Percentiles rank a stretch among this genome's conserved stretches.
Evolutionary conservation across 2,113 vertebrate genomes (phyloP).

Genomic region (Tetrao urogallus): DNA sequence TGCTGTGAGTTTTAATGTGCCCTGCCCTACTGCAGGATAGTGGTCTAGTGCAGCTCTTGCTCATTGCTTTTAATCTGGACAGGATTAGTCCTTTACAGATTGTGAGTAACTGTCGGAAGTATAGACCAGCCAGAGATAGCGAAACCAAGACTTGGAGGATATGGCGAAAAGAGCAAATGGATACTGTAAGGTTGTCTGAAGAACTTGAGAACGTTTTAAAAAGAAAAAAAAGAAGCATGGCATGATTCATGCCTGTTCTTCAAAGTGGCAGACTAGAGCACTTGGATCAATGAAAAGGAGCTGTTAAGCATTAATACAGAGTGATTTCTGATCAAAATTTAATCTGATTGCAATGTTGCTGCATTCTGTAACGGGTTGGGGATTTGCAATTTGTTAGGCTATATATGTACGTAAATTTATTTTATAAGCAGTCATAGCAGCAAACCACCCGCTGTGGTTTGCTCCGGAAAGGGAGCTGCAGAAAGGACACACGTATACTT

Average conservation of each 20-base stretch:
- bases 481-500: background rate
- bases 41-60: background rate
- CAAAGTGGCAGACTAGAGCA: background rate
- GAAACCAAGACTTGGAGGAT: background rate
- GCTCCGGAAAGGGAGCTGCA: background rate
- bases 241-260: background rate
- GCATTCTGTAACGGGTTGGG: background rate
- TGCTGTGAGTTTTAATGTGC: background rate
- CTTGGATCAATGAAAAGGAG: background rate
- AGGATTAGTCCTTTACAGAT: background rate
- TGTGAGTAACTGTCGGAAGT: background rate
- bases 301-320: background rate
- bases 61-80: background rate
- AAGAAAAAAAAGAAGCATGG: background rate
- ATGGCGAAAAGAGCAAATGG: background rate
- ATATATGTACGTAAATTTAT: background rate
- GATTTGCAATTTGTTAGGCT: background rate
- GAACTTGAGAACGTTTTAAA: background rate
- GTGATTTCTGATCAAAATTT: background rate
- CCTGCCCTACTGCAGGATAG: background rate
- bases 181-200: background rate
- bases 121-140: background rate
- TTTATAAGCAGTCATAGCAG: background rate
- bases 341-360: background rate
- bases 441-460: background rate